Evolutionary conservation across 2,797 vertebrate genomes (phyloP), one percentile per base, ranked within the genome.

Genomic region (Aeoliscus strigatus): DNA sequence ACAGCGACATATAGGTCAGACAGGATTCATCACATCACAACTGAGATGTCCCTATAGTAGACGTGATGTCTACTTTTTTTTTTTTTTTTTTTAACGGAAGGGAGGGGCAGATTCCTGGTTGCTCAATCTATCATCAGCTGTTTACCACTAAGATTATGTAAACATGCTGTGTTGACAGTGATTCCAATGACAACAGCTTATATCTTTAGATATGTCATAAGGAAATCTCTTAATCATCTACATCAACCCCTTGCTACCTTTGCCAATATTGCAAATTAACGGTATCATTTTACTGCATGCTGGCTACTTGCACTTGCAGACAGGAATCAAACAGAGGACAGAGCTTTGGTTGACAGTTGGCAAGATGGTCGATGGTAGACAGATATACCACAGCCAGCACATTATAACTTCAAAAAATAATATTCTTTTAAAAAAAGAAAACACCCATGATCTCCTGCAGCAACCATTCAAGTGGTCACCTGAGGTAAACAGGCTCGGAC

Each of bases 381-480:
- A 64, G 70, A 73, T 73, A n/a, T 46, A 80, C 36, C 27, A 33
- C 33, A 40, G 48, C 39, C 39, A 24, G 33, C 12, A 1, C 23
- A n/a, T n/a, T n/a, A n/a, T n/a, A n/a, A n/a, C n/a, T n/a, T n/a
- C n/a, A n/a, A n/a, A n/a, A n/a, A n/a, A n/a, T n/a, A n/a, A n/a
- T n/a, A n/a, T n/a, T n/a, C n/a, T n/a, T n/a, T n/a, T n/a, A n/a
- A n/a, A n/a, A n/a, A n/a, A n/a, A n/a, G n/a, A n/a, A n/a, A n/a
- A n/a, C n/a, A 82, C 66, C 80, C 76, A 67, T 42, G 60, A 59
- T 63, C 76, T 69, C 65, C 75, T 66, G 42, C 63, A 18, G 67
- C 23, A 43, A 54, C 18, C 6, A 21, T 69, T 69, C 48, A 50
- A 75, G 15, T 42, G 59, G 49, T 65, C 49, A 58, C 18, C 8